phyloP scores from a whole-genome alignment of 2,888 invertebrate genomes.

The Hypena proboscidalis region DNA sequence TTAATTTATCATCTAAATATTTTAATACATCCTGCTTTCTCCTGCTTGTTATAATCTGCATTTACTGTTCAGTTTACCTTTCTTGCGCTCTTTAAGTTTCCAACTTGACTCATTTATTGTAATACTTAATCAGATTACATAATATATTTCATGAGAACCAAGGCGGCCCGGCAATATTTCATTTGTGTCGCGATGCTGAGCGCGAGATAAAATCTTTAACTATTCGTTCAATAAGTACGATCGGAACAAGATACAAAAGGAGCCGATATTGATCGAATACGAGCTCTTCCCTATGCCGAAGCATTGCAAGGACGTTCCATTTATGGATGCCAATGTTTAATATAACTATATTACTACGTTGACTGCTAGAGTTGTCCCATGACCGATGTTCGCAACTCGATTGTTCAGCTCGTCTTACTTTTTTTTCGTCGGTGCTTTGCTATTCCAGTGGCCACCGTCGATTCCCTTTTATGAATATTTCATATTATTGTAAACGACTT shows the following conservation, averaged over 20 bases:
- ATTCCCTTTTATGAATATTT: conserved; percentile 79
- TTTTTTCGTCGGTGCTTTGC: conserved; percentile 53
- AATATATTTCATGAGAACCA: conserved; percentile 70
- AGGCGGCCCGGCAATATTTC: conserved; percentile 63
- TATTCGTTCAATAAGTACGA: conserved; percentile 67
- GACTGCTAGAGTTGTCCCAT: conserved; percentile 37
- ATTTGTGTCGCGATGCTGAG: conserved; percentile 70
- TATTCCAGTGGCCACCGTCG: conserved; percentile 65
- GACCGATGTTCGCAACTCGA: conserved; percentile 57
- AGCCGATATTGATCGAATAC: conserved; percentile 58
- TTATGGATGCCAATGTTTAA: conserved; percentile 43
- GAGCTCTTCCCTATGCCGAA: conserved; percentile 46
- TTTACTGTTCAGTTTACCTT: conserved; percentile 51
- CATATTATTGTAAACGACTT: conserved; percentile 80
- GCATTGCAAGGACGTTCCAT: conserved; percentile 55
- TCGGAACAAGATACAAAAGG: conserved; percentile 66
- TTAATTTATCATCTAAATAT: not conserved
- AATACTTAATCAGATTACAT: conserved; percentile 67
- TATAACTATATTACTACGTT: conserved; percentile 37
- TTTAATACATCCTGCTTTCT: not conserved
- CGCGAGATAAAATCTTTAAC: conserved; percentile 67
- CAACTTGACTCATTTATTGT: conserved; percentile 58
- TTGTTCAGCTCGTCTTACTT: conserved; percentile 55
- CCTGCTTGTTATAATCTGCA: conserved; percentile 32
- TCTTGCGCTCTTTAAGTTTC: conserved; percentile 49